phyloP scores from a whole-genome alignment of 64 coral and sea anemone genomes.

The Cladopsammia gracilis region DNA sequence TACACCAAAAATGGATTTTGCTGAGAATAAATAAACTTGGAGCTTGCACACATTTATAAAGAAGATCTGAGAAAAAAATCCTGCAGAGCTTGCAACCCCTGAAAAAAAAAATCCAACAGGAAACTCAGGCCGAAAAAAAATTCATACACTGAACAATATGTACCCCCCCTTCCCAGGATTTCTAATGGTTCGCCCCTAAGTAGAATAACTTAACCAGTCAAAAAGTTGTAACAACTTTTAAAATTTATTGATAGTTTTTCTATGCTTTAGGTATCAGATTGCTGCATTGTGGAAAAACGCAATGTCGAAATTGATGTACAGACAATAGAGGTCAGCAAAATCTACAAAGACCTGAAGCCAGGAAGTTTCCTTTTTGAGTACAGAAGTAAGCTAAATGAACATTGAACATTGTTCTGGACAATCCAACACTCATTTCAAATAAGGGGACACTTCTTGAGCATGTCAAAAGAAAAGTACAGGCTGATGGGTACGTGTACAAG shows the following conservation, averaged over 20 bases:
- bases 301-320: slow-evolving; percentile 13
- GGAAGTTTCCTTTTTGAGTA: slow-evolving; percentile 42
- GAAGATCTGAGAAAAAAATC: too few species aligned
- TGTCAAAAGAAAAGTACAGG: slow-evolving; percentile 53
- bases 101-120: too few species aligned
- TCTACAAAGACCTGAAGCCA: slow-evolving; percentile 32
- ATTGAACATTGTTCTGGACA: slow-evolving; percentile 41
- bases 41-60: too few species aligned
- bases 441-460: slow-evolving; percentile 21
- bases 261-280: slow-evolving; percentile 9
- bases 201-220: background rate
- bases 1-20: too few species aligned
- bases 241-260: background rate
- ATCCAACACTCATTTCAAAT: slow-evolving; percentile 29
- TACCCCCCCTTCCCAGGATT: too few species aligned
- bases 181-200: too few species aligned
- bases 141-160: too few species aligned
- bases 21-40: too few species aligned
- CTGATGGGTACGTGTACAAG: slow-evolving; percentile 53
- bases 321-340: slow-evolving; percentile 9
- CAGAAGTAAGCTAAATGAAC: slow-evolving; percentile 40
- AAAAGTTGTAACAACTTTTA: too few species aligned
- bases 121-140: too few species aligned
- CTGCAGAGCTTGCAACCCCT: too few species aligned
- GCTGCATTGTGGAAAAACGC: background rate